Conservation (phyloP, 2,797 vertebrate genomes). For the Molossus molossus region DNA sequence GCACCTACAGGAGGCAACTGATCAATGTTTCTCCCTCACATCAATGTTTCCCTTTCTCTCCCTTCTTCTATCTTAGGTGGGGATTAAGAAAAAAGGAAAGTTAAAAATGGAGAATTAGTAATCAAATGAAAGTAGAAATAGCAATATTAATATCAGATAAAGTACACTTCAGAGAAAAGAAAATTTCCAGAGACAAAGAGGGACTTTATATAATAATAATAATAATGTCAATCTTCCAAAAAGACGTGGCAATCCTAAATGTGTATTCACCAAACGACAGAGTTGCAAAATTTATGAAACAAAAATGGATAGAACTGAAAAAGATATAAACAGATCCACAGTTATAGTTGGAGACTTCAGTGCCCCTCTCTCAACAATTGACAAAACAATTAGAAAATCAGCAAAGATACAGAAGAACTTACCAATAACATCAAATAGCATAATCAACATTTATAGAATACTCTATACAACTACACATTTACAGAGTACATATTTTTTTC, state of each 20-base stretch:
- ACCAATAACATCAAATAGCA: neutral
- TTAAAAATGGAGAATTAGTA: neutral
- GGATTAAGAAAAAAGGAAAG: neutral
- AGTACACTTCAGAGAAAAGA: neutral
- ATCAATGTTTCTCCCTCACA: neutral
- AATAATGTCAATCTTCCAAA: neutral
- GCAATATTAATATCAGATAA: neutral
- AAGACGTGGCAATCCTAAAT: neutral
- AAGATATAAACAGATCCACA: neutral
- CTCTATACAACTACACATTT: neutral
- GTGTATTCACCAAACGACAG: neutral
- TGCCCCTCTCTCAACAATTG: neutral
- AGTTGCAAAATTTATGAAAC: slow-evolving; percentile 2
- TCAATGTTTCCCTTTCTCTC: neutral
- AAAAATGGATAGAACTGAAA: neutral
- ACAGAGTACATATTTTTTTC: neutral
- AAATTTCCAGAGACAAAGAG: slow-evolving; percentile 22
- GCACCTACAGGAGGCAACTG: neutral
- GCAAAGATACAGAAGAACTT: neutral
- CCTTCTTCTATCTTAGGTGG: neutral
- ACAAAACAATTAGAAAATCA: neutral
- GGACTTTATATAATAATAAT: neutral
- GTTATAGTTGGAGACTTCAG: neutral
- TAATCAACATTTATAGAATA: neutral
- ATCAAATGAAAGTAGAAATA: neutral